Evolutionary conservation across 2,888 invertebrate species (phyloP).

Genomic region (Eulithis testata): DNA sequence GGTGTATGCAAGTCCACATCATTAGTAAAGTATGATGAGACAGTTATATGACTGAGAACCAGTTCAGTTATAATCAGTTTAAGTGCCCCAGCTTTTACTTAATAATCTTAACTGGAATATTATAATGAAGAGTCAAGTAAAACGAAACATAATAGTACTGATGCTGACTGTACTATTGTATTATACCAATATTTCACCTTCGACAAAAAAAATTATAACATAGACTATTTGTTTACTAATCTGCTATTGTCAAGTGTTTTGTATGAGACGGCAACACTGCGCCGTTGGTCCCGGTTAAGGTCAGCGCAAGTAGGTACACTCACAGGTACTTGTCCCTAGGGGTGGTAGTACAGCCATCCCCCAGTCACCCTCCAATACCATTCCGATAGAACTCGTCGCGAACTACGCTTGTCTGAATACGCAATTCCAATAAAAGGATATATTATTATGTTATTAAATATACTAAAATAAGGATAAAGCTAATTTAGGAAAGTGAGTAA

Average conservation of each 20-base stretch:
- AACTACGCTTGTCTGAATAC: constrained; percentile 14
- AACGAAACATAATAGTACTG: no score
- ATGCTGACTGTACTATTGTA: no score
- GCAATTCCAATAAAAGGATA: constrained; percentile 7
- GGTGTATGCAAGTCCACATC: no score
- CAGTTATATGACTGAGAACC: no score
- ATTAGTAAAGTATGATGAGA: no score
- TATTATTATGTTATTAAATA: background rate
- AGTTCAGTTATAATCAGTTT: no score
- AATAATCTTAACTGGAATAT: no score
- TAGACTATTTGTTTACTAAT: background rate
- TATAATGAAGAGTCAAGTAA: no score
- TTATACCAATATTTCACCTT: no score
- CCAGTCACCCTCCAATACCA: constrained; percentile 21
- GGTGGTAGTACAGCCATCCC: constrained; percentile 7
- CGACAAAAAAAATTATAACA: no score
- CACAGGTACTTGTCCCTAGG: background rate
- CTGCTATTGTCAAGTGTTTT: background rate
- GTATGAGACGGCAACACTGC: background rate
- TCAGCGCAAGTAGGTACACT: constrained; percentile 9
- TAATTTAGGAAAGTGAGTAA: constrained; percentile 10
- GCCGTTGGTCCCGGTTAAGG: constrained; percentile 19
- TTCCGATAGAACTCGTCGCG: constrained; percentile 17
- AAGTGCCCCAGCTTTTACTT: no score
- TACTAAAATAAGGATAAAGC: background rate